phyloP scores from a whole-genome alignment of 1,140 invertebrate genomes.

The Cotesia glomerata region DNA sequence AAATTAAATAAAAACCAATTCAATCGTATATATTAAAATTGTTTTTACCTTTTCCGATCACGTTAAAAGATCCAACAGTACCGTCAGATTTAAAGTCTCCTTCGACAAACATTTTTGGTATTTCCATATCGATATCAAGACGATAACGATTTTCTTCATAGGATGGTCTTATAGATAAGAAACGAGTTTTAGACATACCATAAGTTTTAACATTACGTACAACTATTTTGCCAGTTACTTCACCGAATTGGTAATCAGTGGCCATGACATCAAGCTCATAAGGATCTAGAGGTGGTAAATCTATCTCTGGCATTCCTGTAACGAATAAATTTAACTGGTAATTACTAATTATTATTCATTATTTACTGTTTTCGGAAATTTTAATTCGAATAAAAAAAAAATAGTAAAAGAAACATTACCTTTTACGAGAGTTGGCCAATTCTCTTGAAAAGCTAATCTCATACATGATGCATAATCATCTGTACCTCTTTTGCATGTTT shows the following conservation, averaged over 20 bases:
- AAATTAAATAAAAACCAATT: slow-evolving; percentile 8
- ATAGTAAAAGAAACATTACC: slow-evolving; percentile 42
- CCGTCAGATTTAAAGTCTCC: slow-evolving; percentile 64
- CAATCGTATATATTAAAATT: slow-evolving; percentile 1
- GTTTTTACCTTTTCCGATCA: slow-evolving; percentile 61
- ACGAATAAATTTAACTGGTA: neutral
- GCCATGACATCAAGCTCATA: slow-evolving; percentile 56
- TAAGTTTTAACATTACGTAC: slow-evolving; percentile 59
- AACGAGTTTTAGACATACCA: slow-evolving; percentile 59
- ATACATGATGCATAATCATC: slow-evolving; percentile 56
- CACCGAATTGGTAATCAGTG: slow-evolving; percentile 60
- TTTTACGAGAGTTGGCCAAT: slow-evolving; percentile 54
- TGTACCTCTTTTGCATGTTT: slow-evolving; percentile 50
- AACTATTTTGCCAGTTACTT: slow-evolving; percentile 58
- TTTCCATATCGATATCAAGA: slow-evolving; percentile 64
- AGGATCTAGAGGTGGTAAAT: slow-evolving; percentile 63
- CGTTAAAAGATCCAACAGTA: slow-evolving; percentile 56
- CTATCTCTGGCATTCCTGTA: slow-evolving; percentile 61
- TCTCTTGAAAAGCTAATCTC: slow-evolving; percentile 57
- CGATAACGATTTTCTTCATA: slow-evolving; percentile 61
- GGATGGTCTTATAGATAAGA: slow-evolving; percentile 64
- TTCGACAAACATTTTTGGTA: slow-evolving; percentile 58
- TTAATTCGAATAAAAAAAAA: neutral
- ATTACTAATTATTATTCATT: neutral
- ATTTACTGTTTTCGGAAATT: slow-evolving; percentile 3